Base-by-base conservation (phyloP, 1,140 invertebrate genomes). In the Drosophila leontia region DNA sequence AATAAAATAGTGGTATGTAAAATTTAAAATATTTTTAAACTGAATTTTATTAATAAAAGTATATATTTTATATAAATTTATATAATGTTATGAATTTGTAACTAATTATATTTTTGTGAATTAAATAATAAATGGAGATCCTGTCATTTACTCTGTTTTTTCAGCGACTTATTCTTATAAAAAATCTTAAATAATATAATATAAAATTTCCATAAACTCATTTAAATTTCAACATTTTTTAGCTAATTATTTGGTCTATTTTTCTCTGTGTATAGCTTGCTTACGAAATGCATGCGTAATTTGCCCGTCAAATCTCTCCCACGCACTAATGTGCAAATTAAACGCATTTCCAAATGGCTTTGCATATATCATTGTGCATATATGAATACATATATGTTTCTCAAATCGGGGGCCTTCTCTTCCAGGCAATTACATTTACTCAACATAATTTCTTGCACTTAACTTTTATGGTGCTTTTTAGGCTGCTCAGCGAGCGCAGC, bases 281-380 rank as follows among this genome's bases (percentile, higher is more conserved):
- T 78, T 78, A 59, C 62, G 72, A 76, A 76, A 76, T 47, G 39
- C 7, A 11, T 15, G 19, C 39, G 32, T 59, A 59, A 64, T 70
- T 70, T 70, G 45, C 60, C 47, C n/a, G 15, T 23, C 37, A 17
- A 51, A 48, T 51, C 53, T 75, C 53, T 76, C 74, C 60, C 61
- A 76, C 78, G 76, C 82, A 82, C 75, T 87, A 86, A 87, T 86
- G 71, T 82, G 79, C 80, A 87, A 82, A 86, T 85, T 77, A 81
- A 61, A 74, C 57, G 75, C 62, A 42, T 78, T 78, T 78, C 74
- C 70, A 50, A 32, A 50, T 51, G 23, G 39, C 37, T 58, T 34
- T 78, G 42, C 69, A 75, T 75, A 64, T 55, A 74, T 61, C 39
- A 72, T 63, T 65, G 53, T 56, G 53, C 35, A 56, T 39, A 56